Conservation (phyloP, 2,113 vertebrate species). For the Ptilorrhoa leucosticta region DNA sequence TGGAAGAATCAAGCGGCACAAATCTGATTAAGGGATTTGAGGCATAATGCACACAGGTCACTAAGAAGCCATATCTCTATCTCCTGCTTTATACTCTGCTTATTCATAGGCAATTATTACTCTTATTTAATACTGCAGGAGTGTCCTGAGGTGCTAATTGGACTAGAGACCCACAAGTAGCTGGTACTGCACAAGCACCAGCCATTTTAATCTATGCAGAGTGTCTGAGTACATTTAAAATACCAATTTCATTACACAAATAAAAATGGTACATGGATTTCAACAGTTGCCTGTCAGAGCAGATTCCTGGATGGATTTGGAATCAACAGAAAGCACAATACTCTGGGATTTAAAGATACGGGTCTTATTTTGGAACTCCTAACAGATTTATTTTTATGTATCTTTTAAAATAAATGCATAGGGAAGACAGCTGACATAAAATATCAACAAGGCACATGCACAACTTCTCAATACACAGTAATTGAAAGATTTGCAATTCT, state of each 20-base stretch:
- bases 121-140: conserved; percentile 40
- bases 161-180: background rate
- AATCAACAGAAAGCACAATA: background rate
- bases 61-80: conserved; percentile 26
- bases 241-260: conserved; percentile 8
- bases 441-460: background rate
- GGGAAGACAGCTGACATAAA: background rate
- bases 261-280: background rate
- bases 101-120: conserved; percentile 61
- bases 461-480: conserved; percentile 12
- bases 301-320: background rate
- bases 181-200: background rate
- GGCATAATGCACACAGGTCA: conserved; percentile 36
- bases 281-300: background rate
- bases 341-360: background rate
- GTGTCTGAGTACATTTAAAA: conserved; percentile 24
- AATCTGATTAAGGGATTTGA: conserved; percentile 50
- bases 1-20: conserved; percentile 21
- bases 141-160: background rate
- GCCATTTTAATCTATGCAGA: background rate
- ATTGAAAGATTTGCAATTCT: conserved; percentile 46
- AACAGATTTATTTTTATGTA: background rate
- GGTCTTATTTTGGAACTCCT: background rate
- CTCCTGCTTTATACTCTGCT: conserved; percentile 24
- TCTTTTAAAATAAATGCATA: background rate